A percentile compares a stretch with the other conserved stretches of the same genome.
phyloP scores from a whole-genome alignment of 2,888 invertebrate genomes.

The Leuctra nigra region DNA sequence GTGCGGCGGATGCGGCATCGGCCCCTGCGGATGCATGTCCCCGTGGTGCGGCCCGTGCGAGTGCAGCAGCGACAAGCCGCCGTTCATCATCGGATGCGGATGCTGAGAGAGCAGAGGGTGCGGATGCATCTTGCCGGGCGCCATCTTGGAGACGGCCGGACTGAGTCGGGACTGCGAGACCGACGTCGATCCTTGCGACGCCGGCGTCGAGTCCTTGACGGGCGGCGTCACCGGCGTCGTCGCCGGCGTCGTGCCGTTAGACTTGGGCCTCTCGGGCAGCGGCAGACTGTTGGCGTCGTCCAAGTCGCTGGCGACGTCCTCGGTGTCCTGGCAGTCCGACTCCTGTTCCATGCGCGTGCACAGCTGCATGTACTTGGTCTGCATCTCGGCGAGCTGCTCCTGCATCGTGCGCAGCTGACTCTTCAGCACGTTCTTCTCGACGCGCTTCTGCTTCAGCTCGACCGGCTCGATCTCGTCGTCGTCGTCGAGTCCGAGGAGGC shows the following conservation, averaged over 20 bases:
- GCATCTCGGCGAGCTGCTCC: constrained; percentile 85
- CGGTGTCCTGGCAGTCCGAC: constrained; percentile 63
- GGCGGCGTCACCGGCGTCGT: constrained; percentile 34
- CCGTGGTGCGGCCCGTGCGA: constrained; percentile 30
- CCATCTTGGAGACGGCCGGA: constrained; percentile 51
- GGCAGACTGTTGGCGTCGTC: constrained; percentile 44
- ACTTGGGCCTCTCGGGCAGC: constrained; percentile 46
- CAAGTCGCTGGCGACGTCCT: constrained; percentile 64
- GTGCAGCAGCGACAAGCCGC: constrained; percentile 49
- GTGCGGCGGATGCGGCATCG: constrained; percentile 30
- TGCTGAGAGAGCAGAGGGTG: constrained; percentile 31
- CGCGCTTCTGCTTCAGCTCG: constrained; percentile 75
- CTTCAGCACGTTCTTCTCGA: constrained; percentile 80
- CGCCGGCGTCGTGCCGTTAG: constrained; percentile 44
- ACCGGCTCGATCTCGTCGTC: constrained; percentile 69
- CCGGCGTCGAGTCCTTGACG: constrained; percentile 30
- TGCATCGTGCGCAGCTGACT: constrained; percentile 81
- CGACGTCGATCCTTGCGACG: constrained; percentile 21
- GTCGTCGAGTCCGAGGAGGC: constrained; percentile 55
- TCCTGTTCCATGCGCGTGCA: constrained; percentile 79
- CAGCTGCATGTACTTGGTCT: constrained; percentile 82
- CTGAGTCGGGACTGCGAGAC: constrained; percentile 34
- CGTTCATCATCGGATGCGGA: constrained; percentile 42
- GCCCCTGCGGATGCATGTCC: constrained; percentile 29
- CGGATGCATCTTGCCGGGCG: constrained; percentile 54